Evolutionary conservation across 2,888 invertebrate genomes (phyloP), one percentile per base, ranked within the genome.

Genomic region (Plagodis dolabraria): DNA sequence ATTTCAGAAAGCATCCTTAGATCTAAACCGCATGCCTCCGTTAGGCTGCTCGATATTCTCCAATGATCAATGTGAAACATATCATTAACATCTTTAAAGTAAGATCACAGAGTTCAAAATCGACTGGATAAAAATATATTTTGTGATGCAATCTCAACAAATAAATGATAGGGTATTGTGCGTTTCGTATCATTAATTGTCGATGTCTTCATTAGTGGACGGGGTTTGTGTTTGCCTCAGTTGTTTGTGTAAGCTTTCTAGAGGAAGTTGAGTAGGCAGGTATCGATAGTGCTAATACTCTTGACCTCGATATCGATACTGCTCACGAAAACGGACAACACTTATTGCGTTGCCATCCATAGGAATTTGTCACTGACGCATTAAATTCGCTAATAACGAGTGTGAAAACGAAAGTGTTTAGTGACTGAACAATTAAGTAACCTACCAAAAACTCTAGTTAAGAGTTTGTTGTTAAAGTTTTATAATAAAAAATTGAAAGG

Each of bases 211-310:
- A 86, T 87, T 84, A 85, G 79, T 73, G 61, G 69, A 68, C 72
- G 70, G 62, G 62, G 67, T 72, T 76, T 66, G 67, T 71, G 74
- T 77, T 74, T 80, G 74, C 68, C 65, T 48, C 52, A 64, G 62
- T 68, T 79, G 75, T 85, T 87, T 85, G 79, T 72, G 63, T 69
- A 75, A 82, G 77, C 87, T 91, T 90, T 91, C 89, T 87, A 82
- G 77, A 82, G 83, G 83, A 86, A 86, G 80, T 67, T 69, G 70
- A 61, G 70, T 73, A 68, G 75, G 75, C 73, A 74, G 67, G 77
- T 77, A 71, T 71, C 69, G 68, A 71, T 78, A 75, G 79, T 78
- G 87, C 83, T 89, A 89, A 91, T 83, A 86, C 65, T 65, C 70
- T 72, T 80, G 86, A 84, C 88, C 88, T 73, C 80, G 67, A 85